Evolutionary conservation across 2,797 vertebrate genomes (phyloP), one percentile per base, ranked within the genome.

Genomic region (Echeneis naucrates): DNA sequence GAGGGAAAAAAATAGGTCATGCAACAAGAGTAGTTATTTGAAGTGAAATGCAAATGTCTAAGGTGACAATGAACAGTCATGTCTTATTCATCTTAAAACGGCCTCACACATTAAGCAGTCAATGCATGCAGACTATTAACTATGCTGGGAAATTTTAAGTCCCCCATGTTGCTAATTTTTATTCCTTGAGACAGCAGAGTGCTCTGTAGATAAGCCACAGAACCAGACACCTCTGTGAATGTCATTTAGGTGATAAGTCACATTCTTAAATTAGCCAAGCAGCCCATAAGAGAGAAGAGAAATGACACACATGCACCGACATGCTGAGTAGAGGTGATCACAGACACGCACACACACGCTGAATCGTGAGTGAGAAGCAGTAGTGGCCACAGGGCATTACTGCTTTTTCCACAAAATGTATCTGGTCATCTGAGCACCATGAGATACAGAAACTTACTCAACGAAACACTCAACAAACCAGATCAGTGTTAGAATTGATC

Each of bases 241-340:
- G 86, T 87, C 84, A 82, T 89, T 83, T 73, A 78, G 82, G 78
- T 84, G 87, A 89, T 72, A 86, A 90, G 88, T 91, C 82, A 85
- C 82, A 82, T 82, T 85, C 87, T 88, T 86, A 87, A 89, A 90
- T 89, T 88, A 90, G 80, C 78, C 62, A 47, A 76, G 84, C 64
- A 80, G 83, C 81, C 83, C 77, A 81, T 47, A 63, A 82, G 82
- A 71, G 78, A 86, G 58, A 56, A 72, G 77, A 65, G 68, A 44
- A 65, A 60, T 61, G 55, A n/a, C 50, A 57, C 40, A 42, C 74
- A 27, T 57, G 45, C 72, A 50, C 52, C 23, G 54, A 71, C 24
- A 50, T 24, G 13, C 47, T 50, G 47, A 37, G 52, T n/a, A n/a
- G 23, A 47, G 35, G 55, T 24, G 73, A 68, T 27, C 13, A 1